Percentiles rank a stretch among this genome's conserved stretches.
Conservation (phyloP, 2,113 vertebrate genomes). For the Hemicordylus capensis region DNA sequence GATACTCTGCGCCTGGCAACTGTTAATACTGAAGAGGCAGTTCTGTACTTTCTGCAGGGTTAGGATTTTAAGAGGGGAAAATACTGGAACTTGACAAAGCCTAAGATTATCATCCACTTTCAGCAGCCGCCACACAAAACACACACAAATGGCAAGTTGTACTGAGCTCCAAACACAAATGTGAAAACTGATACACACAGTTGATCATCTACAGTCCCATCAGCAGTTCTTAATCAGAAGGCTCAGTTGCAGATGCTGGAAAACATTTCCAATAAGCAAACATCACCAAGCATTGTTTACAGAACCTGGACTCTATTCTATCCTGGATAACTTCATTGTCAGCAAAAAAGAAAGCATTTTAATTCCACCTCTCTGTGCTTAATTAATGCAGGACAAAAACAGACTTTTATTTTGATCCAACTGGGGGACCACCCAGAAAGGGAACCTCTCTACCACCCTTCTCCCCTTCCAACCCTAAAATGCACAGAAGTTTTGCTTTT, state of each 20-base stretch:
- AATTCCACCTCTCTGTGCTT: slow-evolving; percentile 41
- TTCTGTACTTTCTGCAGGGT: neutral
- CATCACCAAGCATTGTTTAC: slow-evolving; percentile 51
- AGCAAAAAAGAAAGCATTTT: slow-evolving; percentile 31
- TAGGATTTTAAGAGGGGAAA: neutral
- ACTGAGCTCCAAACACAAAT: neutral
- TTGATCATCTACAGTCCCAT: neutral
- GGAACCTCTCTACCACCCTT: neutral
- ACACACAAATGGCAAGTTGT: neutral
- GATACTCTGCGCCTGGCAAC: neutral
- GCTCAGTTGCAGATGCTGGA: slow-evolving; percentile 30
- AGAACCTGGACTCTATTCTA: slow-evolving; percentile 59
- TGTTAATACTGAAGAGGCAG: neutral
- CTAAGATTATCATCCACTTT: neutral
- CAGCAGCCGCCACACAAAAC: neutral
- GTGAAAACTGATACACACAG: neutral
- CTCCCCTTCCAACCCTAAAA: slow-evolving; percentile 4
- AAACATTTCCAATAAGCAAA: slow-evolving; percentile 66
- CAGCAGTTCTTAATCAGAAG: slow-evolving; percentile 33
- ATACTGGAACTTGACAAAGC: neutral
- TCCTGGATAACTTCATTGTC: slow-evolving; percentile 49
- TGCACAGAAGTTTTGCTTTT: slow-evolving; percentile 27
- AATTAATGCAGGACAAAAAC: slow-evolving; percentile 45
- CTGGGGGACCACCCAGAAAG: slow-evolving; percentile 51
- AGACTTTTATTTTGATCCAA: slow-evolving; percentile 31